Percentiles rank a stretch among this genome's conserved stretches.
These are phyloP conservation scores for Acanthosoma haemorrhoidale DNA, from an alignment of 2,888 invertebrate species.

Conservation along the genomic window DNA sequence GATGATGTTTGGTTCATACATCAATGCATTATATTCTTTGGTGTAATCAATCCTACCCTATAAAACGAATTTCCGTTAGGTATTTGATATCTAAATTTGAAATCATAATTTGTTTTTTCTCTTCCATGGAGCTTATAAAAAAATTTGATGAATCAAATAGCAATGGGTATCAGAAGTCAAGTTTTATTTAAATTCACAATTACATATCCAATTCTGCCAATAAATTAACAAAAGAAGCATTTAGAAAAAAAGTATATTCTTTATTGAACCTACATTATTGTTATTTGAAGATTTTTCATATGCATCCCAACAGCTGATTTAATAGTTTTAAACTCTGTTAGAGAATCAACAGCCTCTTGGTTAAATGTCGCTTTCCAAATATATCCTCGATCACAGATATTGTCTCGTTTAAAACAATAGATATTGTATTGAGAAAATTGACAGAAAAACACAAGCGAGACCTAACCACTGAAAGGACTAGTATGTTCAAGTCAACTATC, in stretches of 20 bases:
- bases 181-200: too few relatives aligned
- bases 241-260: not conserved
- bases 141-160: too few relatives aligned
- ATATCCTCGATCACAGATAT: too few relatives aligned
- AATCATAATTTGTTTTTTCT: too few relatives aligned
- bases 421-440: not conserved
- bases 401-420: not conserved
- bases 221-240: not conserved
- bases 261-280: slow-evolving; percentile 6
- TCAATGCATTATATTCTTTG: slow-evolving; percentile 6
- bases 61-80: not conserved
- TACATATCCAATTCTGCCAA: not conserved
- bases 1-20: not conserved
- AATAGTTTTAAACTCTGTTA: too few relatives aligned
- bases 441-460: not conserved
- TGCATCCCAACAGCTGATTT: slow-evolving; percentile 10
- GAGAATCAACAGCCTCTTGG: too few relatives aligned
- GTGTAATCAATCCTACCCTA: not conserved
- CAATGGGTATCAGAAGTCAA: too few relatives aligned
- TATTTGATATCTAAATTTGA: not conserved
- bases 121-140: too few relatives aligned
- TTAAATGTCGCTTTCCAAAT: too few relatives aligned
- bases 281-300: slow-evolving; percentile 1
- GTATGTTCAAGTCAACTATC: not conserved
- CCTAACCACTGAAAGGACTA: not conserved